Evolutionary conservation across 2,888 invertebrate genomes (phyloP).

Genomic region (Phlogophora meticulosa): DNA sequence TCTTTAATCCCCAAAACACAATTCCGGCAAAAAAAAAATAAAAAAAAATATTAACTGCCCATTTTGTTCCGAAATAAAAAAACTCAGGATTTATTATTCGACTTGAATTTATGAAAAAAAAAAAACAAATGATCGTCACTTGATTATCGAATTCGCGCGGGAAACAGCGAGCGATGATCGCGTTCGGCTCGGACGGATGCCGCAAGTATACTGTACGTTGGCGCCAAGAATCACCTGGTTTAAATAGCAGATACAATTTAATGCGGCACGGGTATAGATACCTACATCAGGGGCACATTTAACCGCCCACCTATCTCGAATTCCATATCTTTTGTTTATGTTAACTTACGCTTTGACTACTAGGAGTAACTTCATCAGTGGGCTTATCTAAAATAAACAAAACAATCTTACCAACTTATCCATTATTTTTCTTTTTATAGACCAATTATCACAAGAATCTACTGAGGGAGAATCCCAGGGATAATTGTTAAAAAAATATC

Average conservation of each 20-base stretch:
- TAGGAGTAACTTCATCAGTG: constrained; percentile 1
- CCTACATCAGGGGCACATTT: constrained; percentile 4
- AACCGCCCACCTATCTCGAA: not conserved
- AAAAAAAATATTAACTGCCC: constrained; percentile 49
- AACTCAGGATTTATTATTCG: constrained; percentile 30
- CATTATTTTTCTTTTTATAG: not conserved
- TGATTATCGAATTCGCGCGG: constrained; percentile 71
- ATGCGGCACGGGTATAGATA: too few species aligned
- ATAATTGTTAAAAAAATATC: too few species aligned
- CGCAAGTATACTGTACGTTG: constrained; percentile 73
- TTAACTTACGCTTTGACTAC: constrained; percentile 1
- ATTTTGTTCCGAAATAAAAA: constrained; percentile 41
- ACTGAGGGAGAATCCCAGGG: too few species aligned
- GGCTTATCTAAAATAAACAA: not conserved
- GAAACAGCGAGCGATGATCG: constrained; percentile 64
- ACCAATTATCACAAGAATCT: too few species aligned
- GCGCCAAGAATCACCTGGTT: constrained; percentile 72
- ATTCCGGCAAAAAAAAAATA: constrained; percentile 22
- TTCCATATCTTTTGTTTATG: constrained; percentile 3
- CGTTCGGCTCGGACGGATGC: constrained; percentile 72
- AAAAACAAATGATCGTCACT: constrained; percentile 44
- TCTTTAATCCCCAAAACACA: constrained; percentile 45
- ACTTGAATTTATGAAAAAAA: not conserved
- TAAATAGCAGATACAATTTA: too few species aligned
- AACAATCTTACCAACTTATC: not conserved